Base-by-base conservation (phyloP, 2,888 invertebrate genomes). In the Tipula lateralis region DNA sequence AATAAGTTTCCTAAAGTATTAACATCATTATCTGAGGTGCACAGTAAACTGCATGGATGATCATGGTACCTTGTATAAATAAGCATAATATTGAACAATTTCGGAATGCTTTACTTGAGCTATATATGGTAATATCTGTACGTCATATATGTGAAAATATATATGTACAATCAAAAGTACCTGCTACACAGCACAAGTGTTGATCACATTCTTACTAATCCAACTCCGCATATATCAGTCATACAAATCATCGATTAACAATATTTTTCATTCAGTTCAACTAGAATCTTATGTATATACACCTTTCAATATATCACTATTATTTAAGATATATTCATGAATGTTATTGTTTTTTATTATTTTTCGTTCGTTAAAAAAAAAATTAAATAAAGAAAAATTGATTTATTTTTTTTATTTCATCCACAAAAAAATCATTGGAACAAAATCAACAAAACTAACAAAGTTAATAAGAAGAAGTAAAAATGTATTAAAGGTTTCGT, bases 221-320 rank as follows among this genome's bases (percentile, higher is more conserved):
- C 50, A 50, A 9, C 66, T 66, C 66, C 66, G 66, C 2, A 6
- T 32, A 32, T 66, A 66, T 66, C 66, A 24, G 66, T 66, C 24
- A 66, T 12, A 66, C 66, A 66, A 24, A 66, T 66, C 66, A 24
- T 66, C 66, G 66, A 24, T 66, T 66, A 24, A 66, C 24, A 66
- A 66, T 66, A 66, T 66, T 19, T 66, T 66, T 66, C 66, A 66
- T 66, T 66, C 66, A 24, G 66, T 19, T 19, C 9, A 66, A 66
- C 19, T 66, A 24, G 66, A 66, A 66, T 66, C 66, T 66, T n/a
- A n/a, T n/a, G n/a, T n/a, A n/a, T n/a, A n/a, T n/a, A 24, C 66
- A 66, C 66, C 66, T 66, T 66, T 66, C 66, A 66, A 66, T 66
- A 66, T 66, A 66, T 66, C 66, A 66, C 66, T 66, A 66, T 66